Evolutionary conservation across 2,888 invertebrate genomes (phyloP), one percentile per base, ranked within the genome.

Genomic region (Chalcis sispes): DNA sequence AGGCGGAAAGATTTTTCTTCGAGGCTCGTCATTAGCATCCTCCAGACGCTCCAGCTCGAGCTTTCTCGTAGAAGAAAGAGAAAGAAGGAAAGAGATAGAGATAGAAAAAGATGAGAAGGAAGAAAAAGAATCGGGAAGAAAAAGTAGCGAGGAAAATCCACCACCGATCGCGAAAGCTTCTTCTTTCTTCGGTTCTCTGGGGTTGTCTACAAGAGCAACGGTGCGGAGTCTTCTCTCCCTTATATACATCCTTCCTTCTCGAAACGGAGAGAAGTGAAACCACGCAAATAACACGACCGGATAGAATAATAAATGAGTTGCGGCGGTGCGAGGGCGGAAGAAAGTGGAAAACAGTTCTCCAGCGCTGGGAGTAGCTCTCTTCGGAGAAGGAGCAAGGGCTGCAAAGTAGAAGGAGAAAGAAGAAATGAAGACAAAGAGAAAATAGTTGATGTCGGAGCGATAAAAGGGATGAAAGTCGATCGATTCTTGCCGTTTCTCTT

Each of bases 241-340:
- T n/a, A n/a, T n/a, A n/a, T n/a, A n/a, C n/a, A n/a, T n/a, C n/a
- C n/a, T n/a, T n/a, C n/a, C n/a, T n/a, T n/a, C n/a, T n/a, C n/a
- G n/a, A n/a, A n/a, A n/a, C n/a, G n/a, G n/a, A n/a, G n/a, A n/a
- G n/a, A n/a, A n/a, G 50, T 76, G 79, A 80, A 79, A 80, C 81
- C 82, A 80, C 81, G 85, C 82, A 83, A 85, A 84, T 84, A 86
- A 83, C 81, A 82, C 82, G 82, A 82, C 77, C 81, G 80, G 82
- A 81, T 81, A 82, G 85, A 84, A 85, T 86, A 86, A 85, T 84
- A 84, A 85, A 86, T 84, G 84, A 85, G 82, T 77, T 77, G 15
- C 18, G 15, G 29, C 23, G 40, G 10, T 20, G 36, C 36, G 59
- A 42, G 64, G 75, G 80, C 77, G 76, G 77, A 81, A 79, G 79